phyloP scores from a whole-genome alignment of 2,888 invertebrate species.

The Ophraella communa region DNA sequence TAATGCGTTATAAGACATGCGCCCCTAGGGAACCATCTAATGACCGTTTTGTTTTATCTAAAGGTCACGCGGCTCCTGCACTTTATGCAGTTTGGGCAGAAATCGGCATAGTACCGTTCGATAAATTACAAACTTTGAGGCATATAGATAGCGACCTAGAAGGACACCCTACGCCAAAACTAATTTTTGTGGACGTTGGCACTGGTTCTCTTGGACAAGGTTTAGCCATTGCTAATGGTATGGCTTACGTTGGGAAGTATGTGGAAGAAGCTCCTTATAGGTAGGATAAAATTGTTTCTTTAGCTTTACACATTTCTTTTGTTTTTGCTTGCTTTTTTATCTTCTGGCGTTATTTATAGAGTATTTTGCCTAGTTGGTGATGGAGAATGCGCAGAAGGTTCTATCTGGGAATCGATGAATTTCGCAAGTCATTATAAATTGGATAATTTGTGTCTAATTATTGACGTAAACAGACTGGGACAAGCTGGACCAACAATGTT shows the following conservation, averaged over 20 bases:
- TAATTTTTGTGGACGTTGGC: slow-evolving; percentile 97
- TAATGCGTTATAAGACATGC: slow-evolving; percentile 89
- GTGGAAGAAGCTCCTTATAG: slow-evolving; percentile 82
- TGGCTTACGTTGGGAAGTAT: slow-evolving; percentile 95
- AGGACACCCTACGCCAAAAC: slow-evolving; percentile 96
- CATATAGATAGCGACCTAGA: slow-evolving; percentile 93
- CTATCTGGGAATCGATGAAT: slow-evolving; percentile 95
- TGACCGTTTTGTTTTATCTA: slow-evolving; percentile 95
- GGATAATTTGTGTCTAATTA: slow-evolving; percentile 95
- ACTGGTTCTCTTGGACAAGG: slow-evolving; percentile 98
- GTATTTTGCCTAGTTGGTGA: slow-evolving; percentile 96
- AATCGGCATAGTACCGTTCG: slow-evolving; percentile 84
- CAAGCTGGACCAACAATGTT: slow-evolving; percentile 95
- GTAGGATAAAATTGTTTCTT: slow-evolving; percentile 28
- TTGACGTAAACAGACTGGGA: slow-evolving; percentile 96
- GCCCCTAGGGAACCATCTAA: slow-evolving; percentile 86
- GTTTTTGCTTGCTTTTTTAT: neutral
- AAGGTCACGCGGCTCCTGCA: slow-evolving; percentile 98
- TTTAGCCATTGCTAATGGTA: slow-evolving; percentile 92
- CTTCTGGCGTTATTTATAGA: slow-evolving; percentile 64
- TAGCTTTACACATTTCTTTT: neutral
- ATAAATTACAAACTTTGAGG: slow-evolving; percentile 83
- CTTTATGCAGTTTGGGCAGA: slow-evolving; percentile 99
- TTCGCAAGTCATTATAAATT: slow-evolving; percentile 94
- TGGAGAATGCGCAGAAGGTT: slow-evolving; percentile 98